Base-by-base conservation (phyloP, 2,797 vertebrate species). In the Capromys pilorides region DNA sequence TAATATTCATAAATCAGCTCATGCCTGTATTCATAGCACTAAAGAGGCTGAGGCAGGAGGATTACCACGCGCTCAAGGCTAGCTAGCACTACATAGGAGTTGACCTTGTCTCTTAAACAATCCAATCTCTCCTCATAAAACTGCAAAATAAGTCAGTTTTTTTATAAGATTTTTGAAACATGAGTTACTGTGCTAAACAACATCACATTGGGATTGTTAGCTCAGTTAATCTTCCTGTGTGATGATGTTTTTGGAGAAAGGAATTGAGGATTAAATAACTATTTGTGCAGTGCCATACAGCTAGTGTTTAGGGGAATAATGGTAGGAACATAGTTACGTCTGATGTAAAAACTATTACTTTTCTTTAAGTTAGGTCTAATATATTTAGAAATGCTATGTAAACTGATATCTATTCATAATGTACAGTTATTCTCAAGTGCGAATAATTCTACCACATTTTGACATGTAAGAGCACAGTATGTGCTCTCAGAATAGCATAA, bases 121-220 rank as follows among this genome's bases (percentile, higher is more conserved):
- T 24, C 59, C 6, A 61, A 61, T 22, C 7, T 24, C 21, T 24
- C 7, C 22, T 14, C 54, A 57, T 57, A 24, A n/a, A 67, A 67
- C 12, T 31, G 6, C 6, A n/a, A n/a, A 67, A 59, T 66, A 62
- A 77, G 26, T 36, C n/a, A 86, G 2, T 54, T 92, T 10, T 73
- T 80, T 88, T 92, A 39, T 49, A 96, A 86, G 2, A 19, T 83
- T 87, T 93, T n/a, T 26, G 61, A 33, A 77, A 81, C 75, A 66
- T 24, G 45, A 92, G 28, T 79, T 64, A 51, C 26, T 77, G 21
- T 75, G n/a, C 26, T 95, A 79, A 87, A 22, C 12, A 57, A 21
- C 88, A 79, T 61, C 8, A 51, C 90, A 78, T 54, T 80, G 84
- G 95, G 51, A 54, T 89, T n/a, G 51, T 91, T 91, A 88, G 95